Base-by-base conservation (phyloP, 2,797 vertebrate species). In the Amphiprion clarkii region DNA sequence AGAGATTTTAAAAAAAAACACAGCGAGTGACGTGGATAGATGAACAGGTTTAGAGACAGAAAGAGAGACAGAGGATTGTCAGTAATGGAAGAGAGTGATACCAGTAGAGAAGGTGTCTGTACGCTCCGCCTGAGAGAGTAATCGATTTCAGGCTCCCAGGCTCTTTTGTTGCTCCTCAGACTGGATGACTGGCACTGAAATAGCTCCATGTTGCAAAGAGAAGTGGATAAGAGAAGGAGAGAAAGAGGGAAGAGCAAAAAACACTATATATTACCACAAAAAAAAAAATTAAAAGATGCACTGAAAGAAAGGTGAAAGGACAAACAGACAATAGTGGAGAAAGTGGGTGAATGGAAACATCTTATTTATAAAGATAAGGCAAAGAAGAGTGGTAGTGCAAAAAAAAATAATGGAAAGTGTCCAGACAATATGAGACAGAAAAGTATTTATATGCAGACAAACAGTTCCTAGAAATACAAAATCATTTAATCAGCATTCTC, bases 21-120 rank as follows among this genome's bases (percentile, higher is more conserved):
- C 1, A 54, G 19, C 36, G 1, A 54, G 25, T 62, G 49, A 67
- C 52, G 46, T 64, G 63, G 67, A 64, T 33, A 75, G 70, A 82
- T 84, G 71, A 78, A 82, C 19, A 67, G 57, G 31, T 69, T 76
- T 60, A 52, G 59, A 49, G 53, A 72, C 7, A 70, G 61, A 21
- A 63, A 17, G 60, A 62, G 68, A 61, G 29, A 65, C 60, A 68
- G 67, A 53, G 67, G 74, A 80, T 79, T 83, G 60, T 80, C 72
- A 63, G 82, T 82, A 85, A 85, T 87, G 76, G 72, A 85, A 86
- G 68, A 67, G 75, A 70, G 54, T 74, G 83, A 88, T 75, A 74
- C 55, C 61, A 69, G 74, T 46, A 68, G 76, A 82, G 62, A 84
- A 83, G 68, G 58, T 77, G 82, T 81, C 76, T 71, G 62, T 64